Conservation (phyloP, 2,888 invertebrate species). For the Drosophila formosana region DNA sequence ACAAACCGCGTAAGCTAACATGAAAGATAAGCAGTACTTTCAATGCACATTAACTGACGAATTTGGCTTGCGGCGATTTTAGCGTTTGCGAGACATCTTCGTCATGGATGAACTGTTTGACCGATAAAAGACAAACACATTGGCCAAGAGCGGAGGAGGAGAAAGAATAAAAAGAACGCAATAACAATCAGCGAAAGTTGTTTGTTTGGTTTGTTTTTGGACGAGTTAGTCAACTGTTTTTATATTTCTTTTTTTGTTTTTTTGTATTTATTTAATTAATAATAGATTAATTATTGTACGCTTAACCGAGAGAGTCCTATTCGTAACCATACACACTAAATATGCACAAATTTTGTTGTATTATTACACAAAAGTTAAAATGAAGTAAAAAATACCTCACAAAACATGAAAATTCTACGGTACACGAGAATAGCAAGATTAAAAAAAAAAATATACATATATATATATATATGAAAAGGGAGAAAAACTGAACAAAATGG, state of each 20-base stretch:
- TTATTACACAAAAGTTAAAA: conserved; percentile 48
- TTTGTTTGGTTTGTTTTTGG: conserved; percentile 16
- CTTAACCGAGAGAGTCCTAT: conserved; percentile 77
- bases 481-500: conserved; percentile 21
- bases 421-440: conserved; percentile 27
- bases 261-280: conserved; percentile 74
- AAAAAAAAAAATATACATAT: not conserved
- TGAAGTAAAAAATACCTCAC: conserved; percentile 27
- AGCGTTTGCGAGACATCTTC: not conserved
- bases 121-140: conserved; percentile 21
- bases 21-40: not conserved
- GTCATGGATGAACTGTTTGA: not conserved
- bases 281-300: conserved; percentile 78
- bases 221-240: conserved; percentile 39
- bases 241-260: conserved; percentile 47
- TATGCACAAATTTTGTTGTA: conserved; percentile 74
- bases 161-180: not conserved
- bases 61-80: not conserved
- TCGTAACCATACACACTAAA: conserved; percentile 79
- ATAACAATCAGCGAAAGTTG: conserved; percentile 6
- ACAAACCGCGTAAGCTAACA: not conserved
- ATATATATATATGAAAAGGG: conserved; percentile 3
- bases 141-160: conserved; percentile 12
- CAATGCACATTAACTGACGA: not conserved
- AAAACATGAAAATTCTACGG: conserved; percentile 37